Conservation (phyloP, 2,888 invertebrate genomes). For the Amphimallon solstitiale region DNA sequence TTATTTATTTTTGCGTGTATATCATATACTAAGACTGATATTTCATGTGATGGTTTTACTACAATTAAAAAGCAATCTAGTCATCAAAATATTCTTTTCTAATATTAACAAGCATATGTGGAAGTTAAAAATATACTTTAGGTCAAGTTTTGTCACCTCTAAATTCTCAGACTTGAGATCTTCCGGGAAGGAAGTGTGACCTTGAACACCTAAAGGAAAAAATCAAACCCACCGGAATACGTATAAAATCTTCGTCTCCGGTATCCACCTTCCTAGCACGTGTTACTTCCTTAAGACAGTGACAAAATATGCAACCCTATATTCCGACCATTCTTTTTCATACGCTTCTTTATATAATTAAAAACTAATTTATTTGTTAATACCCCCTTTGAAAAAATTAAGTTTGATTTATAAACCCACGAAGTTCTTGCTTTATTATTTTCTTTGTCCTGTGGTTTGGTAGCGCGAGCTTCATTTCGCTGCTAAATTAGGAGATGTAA, state of each 20-base stretch:
- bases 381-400: slow-evolving; percentile 21
- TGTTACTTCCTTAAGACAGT: slow-evolving; percentile 24
- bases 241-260: slow-evolving; percentile 18
- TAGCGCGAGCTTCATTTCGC: background rate
- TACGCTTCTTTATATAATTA: slow-evolving; percentile 17
- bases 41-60: too few species aligned
- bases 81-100: background rate
- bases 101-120: slow-evolving; percentile 32
- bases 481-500: slow-evolving; percentile 28
- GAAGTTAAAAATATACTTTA: slow-evolving; percentile 41
- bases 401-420: slow-evolving; percentile 20
- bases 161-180: slow-evolving; percentile 44
- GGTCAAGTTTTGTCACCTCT: background rate
- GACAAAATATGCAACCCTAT: background rate
- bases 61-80: too few species aligned
- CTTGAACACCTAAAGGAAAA: slow-evolving; percentile 43
- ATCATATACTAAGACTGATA: too few species aligned
- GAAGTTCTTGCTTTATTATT: slow-evolving; percentile 5
- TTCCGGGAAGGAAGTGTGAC: slow-evolving; percentile 47
- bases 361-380: slow-evolving; percentile 36
- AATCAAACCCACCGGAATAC: slow-evolving; percentile 25
- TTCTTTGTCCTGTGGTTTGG: background rate
- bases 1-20: too few species aligned
- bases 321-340: background rate
- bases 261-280: slow-evolving; percentile 24